These are phyloP conservation scores for Tapera naevia DNA, from an alignment of 2,797 vertebrate species.

Conservation along the genomic window DNA sequence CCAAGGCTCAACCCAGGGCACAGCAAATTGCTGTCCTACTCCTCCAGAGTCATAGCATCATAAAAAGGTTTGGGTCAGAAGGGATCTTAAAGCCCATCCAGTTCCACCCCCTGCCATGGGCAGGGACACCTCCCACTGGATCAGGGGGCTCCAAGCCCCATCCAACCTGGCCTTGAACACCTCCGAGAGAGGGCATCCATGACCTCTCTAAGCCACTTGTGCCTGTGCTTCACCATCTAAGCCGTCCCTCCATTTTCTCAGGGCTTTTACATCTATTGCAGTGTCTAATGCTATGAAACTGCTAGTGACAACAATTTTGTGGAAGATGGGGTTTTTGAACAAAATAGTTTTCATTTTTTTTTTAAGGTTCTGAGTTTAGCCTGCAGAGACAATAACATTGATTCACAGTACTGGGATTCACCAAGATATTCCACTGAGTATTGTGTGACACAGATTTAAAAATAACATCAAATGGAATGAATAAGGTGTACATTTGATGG, in stretches of 20 bases:
- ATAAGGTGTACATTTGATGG: constrained; percentile 20
- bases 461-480: constrained; percentile 12
- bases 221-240: not conserved
- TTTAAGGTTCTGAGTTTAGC: not conserved
- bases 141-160: no score
- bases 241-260: not conserved
- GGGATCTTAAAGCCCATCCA: no score
- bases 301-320: not conserved
- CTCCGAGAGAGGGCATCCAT: no score
- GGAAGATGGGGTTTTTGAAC: not conserved
- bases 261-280: not conserved
- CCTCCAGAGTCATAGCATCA: not conserved
- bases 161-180: no score
- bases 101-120: no score
- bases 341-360: not conserved
- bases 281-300: rapidly evolving
- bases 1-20: not conserved
- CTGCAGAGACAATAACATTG: not conserved
- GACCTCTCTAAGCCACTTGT: no score
- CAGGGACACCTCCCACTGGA: no score
- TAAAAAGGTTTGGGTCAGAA: no score
- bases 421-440: not conserved
- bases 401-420: not conserved
- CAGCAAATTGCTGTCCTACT: not conserved
- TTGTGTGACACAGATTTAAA: constrained; percentile 22